Evolutionary conservation across 2,888 invertebrate genomes (phyloP).

Genomic region (Mythimna ferrago): DNA sequence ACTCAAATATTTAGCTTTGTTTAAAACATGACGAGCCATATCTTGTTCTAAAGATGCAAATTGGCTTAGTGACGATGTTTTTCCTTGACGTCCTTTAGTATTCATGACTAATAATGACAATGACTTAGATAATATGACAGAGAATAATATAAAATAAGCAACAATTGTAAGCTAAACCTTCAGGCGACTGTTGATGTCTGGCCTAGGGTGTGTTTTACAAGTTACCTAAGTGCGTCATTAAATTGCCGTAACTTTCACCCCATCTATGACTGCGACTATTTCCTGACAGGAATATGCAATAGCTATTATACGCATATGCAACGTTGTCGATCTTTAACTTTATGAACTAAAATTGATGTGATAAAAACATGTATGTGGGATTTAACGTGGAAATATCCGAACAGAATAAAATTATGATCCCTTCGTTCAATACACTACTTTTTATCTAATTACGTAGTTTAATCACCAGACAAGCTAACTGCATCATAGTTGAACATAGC

Average conservation of each 20-base stretch:
- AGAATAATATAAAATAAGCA: not conserved
- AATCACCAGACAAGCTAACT: constrained; percentile 43
- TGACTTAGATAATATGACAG: not conserved
- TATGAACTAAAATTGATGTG: not conserved
- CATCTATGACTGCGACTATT: not conserved
- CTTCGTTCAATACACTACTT: not conserved
- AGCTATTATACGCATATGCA: too few relatives aligned
- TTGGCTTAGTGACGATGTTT: constrained; percentile 3
- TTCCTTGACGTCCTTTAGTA: not conserved
- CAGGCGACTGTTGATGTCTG: not conserved
- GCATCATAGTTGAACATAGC: constrained; percentile 16
- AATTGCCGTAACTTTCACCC: not conserved
- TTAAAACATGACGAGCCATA: constrained; percentile 28
- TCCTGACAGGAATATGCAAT: not conserved
- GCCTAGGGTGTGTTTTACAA: not conserved
- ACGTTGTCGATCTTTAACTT: not conserved
- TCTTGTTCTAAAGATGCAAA: constrained; percentile 24
- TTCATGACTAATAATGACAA: constrained; percentile 14
- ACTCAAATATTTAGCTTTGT: constrained; percentile 42
- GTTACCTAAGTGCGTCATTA: constrained; percentile 10
- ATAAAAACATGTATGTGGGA: not conserved
- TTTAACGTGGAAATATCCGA: not conserved
- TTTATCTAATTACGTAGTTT: constrained; percentile 9
- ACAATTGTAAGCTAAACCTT: not conserved
- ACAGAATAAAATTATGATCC: not conserved